Conservation (phyloP, 2,113 vertebrate species). For the Theristicus caerulescens region DNA sequence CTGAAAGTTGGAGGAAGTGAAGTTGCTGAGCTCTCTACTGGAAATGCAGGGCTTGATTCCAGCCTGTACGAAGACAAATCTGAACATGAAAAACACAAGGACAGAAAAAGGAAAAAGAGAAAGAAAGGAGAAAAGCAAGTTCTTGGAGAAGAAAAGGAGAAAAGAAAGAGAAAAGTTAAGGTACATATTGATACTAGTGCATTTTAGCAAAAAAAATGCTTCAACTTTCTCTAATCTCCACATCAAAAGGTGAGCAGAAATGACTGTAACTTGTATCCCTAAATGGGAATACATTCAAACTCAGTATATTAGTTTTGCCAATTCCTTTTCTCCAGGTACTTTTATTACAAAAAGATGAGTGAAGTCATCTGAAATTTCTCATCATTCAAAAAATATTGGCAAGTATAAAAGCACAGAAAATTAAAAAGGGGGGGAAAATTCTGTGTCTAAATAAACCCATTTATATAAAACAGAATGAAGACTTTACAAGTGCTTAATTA, state of each 20-base stretch:
- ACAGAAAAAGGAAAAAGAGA: constrained; percentile 94
- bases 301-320: rapidly evolving
- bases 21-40: constrained; percentile 88
- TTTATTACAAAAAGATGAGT: neutral
- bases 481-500: neutral
- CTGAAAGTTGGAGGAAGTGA: constrained; percentile 95
- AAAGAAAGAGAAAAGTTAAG: constrained; percentile 79
- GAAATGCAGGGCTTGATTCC: constrained; percentile 83
- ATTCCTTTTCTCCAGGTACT: neutral
- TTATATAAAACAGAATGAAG: neutral
- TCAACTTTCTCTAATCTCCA: neutral
- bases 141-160: constrained; percentile 84
- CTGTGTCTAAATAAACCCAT: neutral
- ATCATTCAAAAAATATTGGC: neutral
- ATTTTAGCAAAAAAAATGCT: neutral
- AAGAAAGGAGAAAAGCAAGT: constrained; percentile 90
- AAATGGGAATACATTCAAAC: neutral
- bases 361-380: neutral
- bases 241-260: neutral
- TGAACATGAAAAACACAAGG: constrained; percentile 87
- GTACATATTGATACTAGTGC: neutral
- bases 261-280: neutral
- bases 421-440: neutral
- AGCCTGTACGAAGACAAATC: constrained; percentile 79
- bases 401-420: neutral